phyloP scores from a whole-genome alignment of 2,888 invertebrate genomes.

The Sinelater perroti region DNA sequence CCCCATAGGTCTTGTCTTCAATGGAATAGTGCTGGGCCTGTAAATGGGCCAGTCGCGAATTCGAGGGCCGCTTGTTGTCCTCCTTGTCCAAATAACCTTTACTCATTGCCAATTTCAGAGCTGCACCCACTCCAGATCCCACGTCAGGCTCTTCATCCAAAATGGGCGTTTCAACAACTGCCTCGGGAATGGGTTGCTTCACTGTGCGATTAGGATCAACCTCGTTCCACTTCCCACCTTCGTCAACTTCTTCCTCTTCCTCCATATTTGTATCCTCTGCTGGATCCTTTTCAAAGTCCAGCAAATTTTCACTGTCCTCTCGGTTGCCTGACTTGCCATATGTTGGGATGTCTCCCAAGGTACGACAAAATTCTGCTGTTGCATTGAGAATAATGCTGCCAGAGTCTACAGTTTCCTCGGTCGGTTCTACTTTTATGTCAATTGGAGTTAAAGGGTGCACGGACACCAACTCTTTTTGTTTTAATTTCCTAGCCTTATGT shows the following conservation, averaged over 20 bases:
- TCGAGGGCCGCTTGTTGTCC: slow-evolving; percentile 75
- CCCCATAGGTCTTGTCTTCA: slow-evolving; percentile 79
- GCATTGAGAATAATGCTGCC: slow-evolving; percentile 85
- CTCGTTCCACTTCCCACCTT: slow-evolving; percentile 65
- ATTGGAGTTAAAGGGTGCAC: slow-evolving; percentile 48
- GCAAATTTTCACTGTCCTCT: slow-evolving; percentile 76
- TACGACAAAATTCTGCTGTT: slow-evolving; percentile 96
- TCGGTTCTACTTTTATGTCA: slow-evolving; percentile 54
- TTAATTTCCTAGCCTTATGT: slow-evolving; percentile 67
- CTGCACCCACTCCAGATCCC: slow-evolving; percentile 91
- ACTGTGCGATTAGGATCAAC: slow-evolving; percentile 59
- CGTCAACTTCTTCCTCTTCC: slow-evolving; percentile 50
- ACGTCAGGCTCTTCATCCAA: slow-evolving; percentile 94
- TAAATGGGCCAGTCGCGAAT: slow-evolving; percentile 76
- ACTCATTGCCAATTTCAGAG: slow-evolving; percentile 87
- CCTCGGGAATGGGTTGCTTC: slow-evolving; percentile 48
- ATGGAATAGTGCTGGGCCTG: slow-evolving; percentile 83
- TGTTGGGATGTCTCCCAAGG: slow-evolving; percentile 91
- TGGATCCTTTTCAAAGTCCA: slow-evolving; percentile 54
- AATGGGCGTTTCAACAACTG: slow-evolving; percentile 68
- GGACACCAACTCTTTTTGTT: slow-evolving; percentile 60
- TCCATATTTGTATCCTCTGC: slow-evolving; percentile 46
- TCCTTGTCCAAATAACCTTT: slow-evolving; percentile 94
- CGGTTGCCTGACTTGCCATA: slow-evolving; percentile 92
- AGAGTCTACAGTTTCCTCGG: slow-evolving; percentile 51